phyloP scores from a whole-genome alignment of 1,140 invertebrate genomes.

The Ephestia elutella region DNA sequence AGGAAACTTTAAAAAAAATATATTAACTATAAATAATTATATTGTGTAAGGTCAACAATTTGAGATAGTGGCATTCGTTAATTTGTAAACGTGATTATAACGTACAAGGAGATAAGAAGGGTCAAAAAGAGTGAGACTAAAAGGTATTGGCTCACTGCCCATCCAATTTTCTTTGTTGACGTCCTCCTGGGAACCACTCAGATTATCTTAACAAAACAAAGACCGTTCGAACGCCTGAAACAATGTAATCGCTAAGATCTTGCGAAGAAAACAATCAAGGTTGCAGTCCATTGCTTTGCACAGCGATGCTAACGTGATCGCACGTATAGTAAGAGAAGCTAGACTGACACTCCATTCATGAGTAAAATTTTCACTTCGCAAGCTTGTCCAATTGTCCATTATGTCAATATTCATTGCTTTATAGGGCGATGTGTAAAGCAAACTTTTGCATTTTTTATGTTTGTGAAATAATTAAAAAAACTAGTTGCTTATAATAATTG shows the following conservation, averaged over 20 bases:
- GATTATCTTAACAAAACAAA: slow-evolving; percentile 72
- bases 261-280: slow-evolving; percentile 46
- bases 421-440: too few species aligned
- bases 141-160: slow-evolving; percentile 71
- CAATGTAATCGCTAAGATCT: slow-evolving; percentile 60
- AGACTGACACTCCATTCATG: too few species aligned
- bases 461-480: too few species aligned
- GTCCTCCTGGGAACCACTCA: slow-evolving; percentile 59
- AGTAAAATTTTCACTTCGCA: too few species aligned
- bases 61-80: background rate
- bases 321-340: too few species aligned
- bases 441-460: too few species aligned
- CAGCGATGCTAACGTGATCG: too few species aligned
- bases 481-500: too few species aligned
- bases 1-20: too few species aligned
- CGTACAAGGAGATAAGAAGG: slow-evolving; percentile 59
- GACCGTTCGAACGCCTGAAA: slow-evolving; percentile 57
- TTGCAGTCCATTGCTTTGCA: background rate
- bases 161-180: slow-evolving; percentile 74
- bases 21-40: too few species aligned
- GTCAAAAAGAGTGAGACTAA: slow-evolving; percentile 69
- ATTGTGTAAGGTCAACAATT: background rate
- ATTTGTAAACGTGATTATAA: slow-evolving; percentile 49
- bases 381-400: too few species aligned
- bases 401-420: too few species aligned